Evolutionary conservation across 2,888 invertebrate species (phyloP), one percentile per base, ranked within the genome.

Genomic region (Andrena praecox): DNA sequence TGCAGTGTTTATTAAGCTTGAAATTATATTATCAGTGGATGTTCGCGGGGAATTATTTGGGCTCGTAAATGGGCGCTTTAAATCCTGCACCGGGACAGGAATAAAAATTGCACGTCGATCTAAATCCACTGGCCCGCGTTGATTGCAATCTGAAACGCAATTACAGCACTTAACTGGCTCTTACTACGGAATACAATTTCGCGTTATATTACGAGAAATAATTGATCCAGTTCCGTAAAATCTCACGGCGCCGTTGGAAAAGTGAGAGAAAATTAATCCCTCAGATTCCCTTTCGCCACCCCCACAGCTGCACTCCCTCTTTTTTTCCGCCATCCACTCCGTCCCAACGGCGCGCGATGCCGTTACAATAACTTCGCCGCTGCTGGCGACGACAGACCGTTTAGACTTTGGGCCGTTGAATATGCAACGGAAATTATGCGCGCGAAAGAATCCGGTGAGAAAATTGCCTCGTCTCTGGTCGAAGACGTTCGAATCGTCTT

Each of bases 381-480:
- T 89, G 89, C 90, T 90, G 90, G 85, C 87, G 84, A 86, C 87
- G 91, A 89, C 90, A 87, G 90, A 86, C 83, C 85, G 83, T 88
- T 87, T 80, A 87, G 86, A 87, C 84, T 88, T 87, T 80, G 86
- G 86, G 86, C 84, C 88, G 89, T 85, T 91, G 91, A 91, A 91
- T 91, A 89, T 91, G 90, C 89, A 91, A 89, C 87, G 88, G 87
- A 89, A 91, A 91, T 90, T 88, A 86, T 74, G 59, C 69, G 72
- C 62, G 69, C 60, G 60, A 60, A 67, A 79, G 66, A 71, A 71
- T 83, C 66, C 35, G 64, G 42, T 54, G 68, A 29, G 67, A 79
- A 69, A 73, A 74, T 74, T 54, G 50, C 52, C 27, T 20, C 29
- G 8, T 60, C 10, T 20, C 31, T 27, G 70, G 8, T 24, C 70